Base-by-base conservation (phyloP, 2,888 invertebrate species). In the Drosophila pegasa region DNA sequence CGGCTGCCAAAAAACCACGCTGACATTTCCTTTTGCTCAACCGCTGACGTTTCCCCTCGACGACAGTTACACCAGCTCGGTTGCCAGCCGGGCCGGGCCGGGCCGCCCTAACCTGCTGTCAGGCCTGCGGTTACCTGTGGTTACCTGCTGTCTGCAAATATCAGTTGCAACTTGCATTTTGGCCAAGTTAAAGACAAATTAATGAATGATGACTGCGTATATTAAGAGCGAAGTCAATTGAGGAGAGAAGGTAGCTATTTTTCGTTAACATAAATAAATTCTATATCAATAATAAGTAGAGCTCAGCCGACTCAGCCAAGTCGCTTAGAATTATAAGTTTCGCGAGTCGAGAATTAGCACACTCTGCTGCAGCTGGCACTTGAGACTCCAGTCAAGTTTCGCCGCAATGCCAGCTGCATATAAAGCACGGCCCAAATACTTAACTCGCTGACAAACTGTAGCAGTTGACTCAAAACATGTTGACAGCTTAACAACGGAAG, bases 391-490 rank as follows among this genome's bases (percentile, higher is more conserved):
- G 27, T 48, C 20, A 55, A 47, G 9, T 48, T 55, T 40, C n/a
- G 18, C 37, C 37, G 33, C 38, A 40, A 57, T 43, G 50, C 25
- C 51, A 31, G 69, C 47, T 73, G 74, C 70, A 69, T 74, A 64
- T 61, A 70, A 70, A 74, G 40, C 52, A 50, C 41, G 68, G 52
- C 52, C n/a, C 51, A 71, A 74, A 59, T 71, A 66, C 52, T 71
- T 62, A 56, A 59, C 33, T 20, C 20, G 9, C 9, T 31, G 22
- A 50, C 55, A 70, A 80, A 67, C 69, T 83, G 76, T 64, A 76
- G 58, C 78, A 86, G 74, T 82, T 86, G 67, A 70, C 87, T 78
- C 76, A 83, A 76, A 86, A 83, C 76, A 83, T 83, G 82, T 80
- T 83, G 87, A 83, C 87, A 80, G 80, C 82, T 86, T 78, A 86